Conservation (phyloP, 2,888 invertebrate genomes). For the Iselma pallidipennis region DNA sequence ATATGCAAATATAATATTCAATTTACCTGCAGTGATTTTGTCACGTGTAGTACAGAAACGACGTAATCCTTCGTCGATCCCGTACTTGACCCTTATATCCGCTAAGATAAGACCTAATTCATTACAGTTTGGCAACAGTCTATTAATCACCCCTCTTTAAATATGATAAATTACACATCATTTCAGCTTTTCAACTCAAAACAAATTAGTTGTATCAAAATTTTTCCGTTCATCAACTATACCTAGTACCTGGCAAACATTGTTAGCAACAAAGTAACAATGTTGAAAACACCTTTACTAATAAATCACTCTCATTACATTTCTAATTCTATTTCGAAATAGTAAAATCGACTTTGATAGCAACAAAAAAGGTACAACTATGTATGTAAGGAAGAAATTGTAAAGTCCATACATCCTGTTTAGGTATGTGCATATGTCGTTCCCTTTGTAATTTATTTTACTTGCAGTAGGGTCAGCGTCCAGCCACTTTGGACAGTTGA, state of each 20-base stretch:
- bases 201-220: neutral
- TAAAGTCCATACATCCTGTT: constrained; percentile 10
- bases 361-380: neutral
- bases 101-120: constrained; percentile 2
- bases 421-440: constrained; percentile 11
- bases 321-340: no score
- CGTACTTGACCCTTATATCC: neutral
- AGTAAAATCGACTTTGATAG: neutral
- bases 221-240: neutral
- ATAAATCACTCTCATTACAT: constrained; percentile 2
- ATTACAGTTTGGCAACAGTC: neutral
- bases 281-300: neutral
- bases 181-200: neutral
- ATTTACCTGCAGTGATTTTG: no score
- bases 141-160: constrained; percentile 2
- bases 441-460: constrained; percentile 9
- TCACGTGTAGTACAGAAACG: no score
- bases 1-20: no score
- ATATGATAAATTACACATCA: constrained; percentile 4
- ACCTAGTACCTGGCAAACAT: no score
- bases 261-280: neutral
- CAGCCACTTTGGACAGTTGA: constrained; percentile 8
- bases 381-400: constrained; percentile 1
- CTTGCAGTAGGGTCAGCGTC: constrained; percentile 1
- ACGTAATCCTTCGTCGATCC: neutral